A percentile compares a stretch with the other conserved stretches of the same genome.
These are phyloP conservation scores for Oscheius sp. DNA, from an alignment of 2,888 invertebrate genomes.

Conservation along the genomic window DNA sequence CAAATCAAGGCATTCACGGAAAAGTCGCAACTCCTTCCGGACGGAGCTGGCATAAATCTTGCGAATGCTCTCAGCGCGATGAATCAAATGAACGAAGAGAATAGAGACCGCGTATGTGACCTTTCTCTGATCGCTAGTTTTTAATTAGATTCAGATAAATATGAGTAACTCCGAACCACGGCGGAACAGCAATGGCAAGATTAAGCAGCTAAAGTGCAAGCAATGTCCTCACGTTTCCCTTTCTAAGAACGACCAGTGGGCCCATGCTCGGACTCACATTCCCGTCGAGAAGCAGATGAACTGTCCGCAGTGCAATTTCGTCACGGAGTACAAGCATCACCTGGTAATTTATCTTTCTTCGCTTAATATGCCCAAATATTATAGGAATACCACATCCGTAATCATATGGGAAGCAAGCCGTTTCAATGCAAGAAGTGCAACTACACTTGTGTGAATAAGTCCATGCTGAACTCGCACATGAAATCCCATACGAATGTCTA, in stretches of 20 bases:
- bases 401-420: conserved; percentile 93
- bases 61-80: conserved; percentile 44
- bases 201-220: conserved; percentile 88
- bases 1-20: conserved; percentile 74
- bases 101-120: conserved; percentile 71
- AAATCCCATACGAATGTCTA: conserved; percentile 83
- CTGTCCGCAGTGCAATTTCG: conserved; percentile 92
- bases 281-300: conserved; percentile 88
- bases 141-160: conserved; percentile 8
- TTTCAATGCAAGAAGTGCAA: conserved; percentile 68
- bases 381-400: conserved; percentile 89
- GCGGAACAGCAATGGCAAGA: conserved; percentile 63
- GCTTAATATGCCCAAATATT: conserved; percentile 9
- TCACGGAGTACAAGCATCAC: conserved; percentile 98
- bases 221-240: conserved; percentile 86
- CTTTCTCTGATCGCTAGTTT: neutral
- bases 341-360: conserved; percentile 71
- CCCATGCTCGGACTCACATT: conserved; percentile 87
- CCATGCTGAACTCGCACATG: conserved; percentile 97
- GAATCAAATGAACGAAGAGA: conserved; percentile 51
- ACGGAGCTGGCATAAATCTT: conserved; percentile 33
- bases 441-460: conserved; percentile 87
- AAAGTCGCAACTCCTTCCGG: conserved; percentile 73
- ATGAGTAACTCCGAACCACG: conserved; percentile 33
- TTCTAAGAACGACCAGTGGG: conserved; percentile 89